Evolutionary conservation across 1,140 invertebrate species (phyloP).

Genomic region (Ooceraea biroi): DNA sequence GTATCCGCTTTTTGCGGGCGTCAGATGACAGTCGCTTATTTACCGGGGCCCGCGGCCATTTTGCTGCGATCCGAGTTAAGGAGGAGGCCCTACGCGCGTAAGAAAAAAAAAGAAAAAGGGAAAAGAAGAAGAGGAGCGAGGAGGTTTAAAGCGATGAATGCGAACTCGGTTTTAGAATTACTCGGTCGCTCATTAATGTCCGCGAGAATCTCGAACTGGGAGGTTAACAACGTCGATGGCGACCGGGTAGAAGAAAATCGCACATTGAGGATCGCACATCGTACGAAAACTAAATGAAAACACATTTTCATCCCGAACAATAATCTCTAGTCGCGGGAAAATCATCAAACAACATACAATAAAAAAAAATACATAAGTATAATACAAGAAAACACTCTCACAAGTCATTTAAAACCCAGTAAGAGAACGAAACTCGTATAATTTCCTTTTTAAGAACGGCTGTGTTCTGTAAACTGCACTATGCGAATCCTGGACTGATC

Average conservation of each 20-base stretch:
- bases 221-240: conserved; percentile 59
- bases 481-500: too few species aligned
- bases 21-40: conserved; percentile 86
- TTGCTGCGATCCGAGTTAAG: conserved; percentile 84
- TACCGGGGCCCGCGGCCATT: conserved; percentile 84
- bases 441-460: too few species aligned
- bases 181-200: conserved; percentile 72
- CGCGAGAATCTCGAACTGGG: conserved; percentile 66
- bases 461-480: too few species aligned
- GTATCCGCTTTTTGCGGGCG: conserved; percentile 85
- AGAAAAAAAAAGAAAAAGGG: conserved; percentile 63
- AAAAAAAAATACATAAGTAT: too few species aligned
- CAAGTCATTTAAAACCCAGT: too few species aligned
- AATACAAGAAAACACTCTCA: too few species aligned
- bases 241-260: not conserved
- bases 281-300: conserved; percentile 32
- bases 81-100: conserved; percentile 74
- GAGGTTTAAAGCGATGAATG: conserved; percentile 67
- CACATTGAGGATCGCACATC: conserved; percentile 22
- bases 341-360: too few species aligned
- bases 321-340: not conserved
- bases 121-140: not conserved
- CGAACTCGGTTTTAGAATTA: conserved; percentile 70
- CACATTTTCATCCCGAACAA: not conserved
- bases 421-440: too few species aligned